A percentile compares a stretch with the other conserved stretches of the same genome.
Conservation (phyloP, 2,888 invertebrate species). For the Rutpela maculata region DNA sequence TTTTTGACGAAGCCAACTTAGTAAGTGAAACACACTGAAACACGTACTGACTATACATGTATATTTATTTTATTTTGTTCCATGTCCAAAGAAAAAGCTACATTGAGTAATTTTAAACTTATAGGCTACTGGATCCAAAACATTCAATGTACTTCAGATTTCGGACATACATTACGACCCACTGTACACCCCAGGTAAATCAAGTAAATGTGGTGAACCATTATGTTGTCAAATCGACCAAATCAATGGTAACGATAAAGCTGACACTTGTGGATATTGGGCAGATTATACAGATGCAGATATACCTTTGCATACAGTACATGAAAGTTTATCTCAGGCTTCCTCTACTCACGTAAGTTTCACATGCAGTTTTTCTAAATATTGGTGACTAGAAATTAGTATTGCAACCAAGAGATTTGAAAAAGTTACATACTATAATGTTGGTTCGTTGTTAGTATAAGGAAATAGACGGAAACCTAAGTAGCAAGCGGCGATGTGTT, state of each 20-base stretch:
- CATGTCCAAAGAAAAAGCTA: too few relatives aligned
- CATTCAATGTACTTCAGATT: conserved; percentile 78
- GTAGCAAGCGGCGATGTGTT: too few relatives aligned
- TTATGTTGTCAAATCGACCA: conserved; percentile 85
- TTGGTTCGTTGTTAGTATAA: too few relatives aligned
- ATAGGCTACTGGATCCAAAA: conserved; percentile 40
- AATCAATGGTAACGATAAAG: conserved; percentile 68
- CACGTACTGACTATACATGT: too few relatives aligned
- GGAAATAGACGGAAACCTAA: too few relatives aligned
- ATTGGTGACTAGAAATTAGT: too few relatives aligned
- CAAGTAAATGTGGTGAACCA: conserved; percentile 82
- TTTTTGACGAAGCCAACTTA: too few relatives aligned
- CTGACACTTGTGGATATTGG: conserved; percentile 83
- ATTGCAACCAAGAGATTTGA: too few relatives aligned
- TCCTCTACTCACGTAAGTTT: conserved; percentile 55
- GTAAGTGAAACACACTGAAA: too few relatives aligned
- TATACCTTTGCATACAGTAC: conserved; percentile 81
- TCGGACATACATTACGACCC: conserved; percentile 90
- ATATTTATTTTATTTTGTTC: too few relatives aligned
- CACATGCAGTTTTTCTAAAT: neutral
- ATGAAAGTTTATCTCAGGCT: conserved; percentile 77
- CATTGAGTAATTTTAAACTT: neutral
- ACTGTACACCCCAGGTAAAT: conserved; percentile 80
- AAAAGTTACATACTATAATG: too few relatives aligned
- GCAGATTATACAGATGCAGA: conserved; percentile 89